A percentile compares a stretch with the other conserved stretches of the same genome.
These are phyloP conservation scores for Mus minutoides DNA, from an alignment of 2,797 vertebrate species.

Conservation along the genomic window DNA sequence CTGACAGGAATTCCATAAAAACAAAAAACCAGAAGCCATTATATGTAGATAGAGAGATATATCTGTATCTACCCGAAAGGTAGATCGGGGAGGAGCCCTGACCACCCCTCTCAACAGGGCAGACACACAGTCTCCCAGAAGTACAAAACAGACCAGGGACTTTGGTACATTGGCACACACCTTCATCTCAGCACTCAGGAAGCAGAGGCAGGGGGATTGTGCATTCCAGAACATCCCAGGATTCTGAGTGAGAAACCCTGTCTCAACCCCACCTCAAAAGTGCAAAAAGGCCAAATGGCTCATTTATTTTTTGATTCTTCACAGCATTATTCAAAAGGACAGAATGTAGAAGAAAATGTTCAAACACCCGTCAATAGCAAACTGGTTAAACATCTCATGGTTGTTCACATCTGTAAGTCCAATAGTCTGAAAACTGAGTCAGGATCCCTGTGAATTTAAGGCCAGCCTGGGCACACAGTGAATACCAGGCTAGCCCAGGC, in stretches of 20 bases:
- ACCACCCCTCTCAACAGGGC: neutral
- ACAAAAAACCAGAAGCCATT: neutral
- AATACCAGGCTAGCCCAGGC: neutral
- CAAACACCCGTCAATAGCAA: neutral
- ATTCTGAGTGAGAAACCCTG: neutral
- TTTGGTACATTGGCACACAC: neutral
- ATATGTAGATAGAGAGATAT: neutral
- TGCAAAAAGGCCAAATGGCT: neutral
- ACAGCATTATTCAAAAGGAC: constrained; percentile 8
- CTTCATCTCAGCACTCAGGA: neutral
- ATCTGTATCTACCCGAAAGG: neutral
- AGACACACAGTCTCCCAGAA: neutral
- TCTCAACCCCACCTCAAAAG: neutral
- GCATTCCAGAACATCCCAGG: neutral
- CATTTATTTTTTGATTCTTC: neutral
- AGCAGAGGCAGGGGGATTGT: neutral
- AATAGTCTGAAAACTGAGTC: neutral
- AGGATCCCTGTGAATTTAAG: neutral
- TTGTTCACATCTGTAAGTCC: neutral
- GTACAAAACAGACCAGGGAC: neutral
- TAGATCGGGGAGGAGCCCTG: neutral
- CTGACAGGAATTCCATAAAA: neutral
- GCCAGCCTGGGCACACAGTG: neutral
- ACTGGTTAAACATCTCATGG: neutral
- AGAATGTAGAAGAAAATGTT: neutral